A percentile compares a stretch with the other conserved stretches of the same genome.
Evolutionary conservation across 2,888 invertebrate species (phyloP).

Genomic region (Eupithecia insigniata): DNA sequence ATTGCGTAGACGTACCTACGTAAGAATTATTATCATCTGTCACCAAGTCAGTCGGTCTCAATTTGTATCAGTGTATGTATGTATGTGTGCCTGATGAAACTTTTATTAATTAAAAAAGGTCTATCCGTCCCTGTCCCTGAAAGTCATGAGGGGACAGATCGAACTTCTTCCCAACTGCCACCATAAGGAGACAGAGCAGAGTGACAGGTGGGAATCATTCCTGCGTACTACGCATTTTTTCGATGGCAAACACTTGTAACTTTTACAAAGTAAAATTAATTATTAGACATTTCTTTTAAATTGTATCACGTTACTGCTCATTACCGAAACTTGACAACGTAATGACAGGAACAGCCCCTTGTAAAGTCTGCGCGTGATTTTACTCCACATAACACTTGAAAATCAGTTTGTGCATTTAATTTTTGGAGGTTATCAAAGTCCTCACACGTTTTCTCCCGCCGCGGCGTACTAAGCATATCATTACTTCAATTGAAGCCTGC

Average conservation of each 20-base stretch:
- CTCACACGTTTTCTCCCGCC: slow-evolving; percentile 62
- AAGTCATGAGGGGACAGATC: too few species aligned
- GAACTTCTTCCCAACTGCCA: too few species aligned
- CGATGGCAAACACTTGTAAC: background rate
- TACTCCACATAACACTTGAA: slow-evolving; percentile 75
- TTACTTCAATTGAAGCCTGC: slow-evolving; percentile 66
- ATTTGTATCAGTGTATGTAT: too few species aligned
- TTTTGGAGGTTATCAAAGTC: slow-evolving; percentile 73
- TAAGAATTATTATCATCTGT: too few species aligned
- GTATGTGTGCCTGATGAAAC: too few species aligned
- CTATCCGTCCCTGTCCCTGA: too few species aligned
- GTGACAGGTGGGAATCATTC: too few species aligned
- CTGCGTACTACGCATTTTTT: background rate
- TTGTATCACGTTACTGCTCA: slow-evolving; percentile 57
- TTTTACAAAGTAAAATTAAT: slow-evolving; percentile 41
- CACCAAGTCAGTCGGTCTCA: too few species aligned
- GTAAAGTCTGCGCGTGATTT: slow-evolving; percentile 73
- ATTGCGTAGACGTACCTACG: too few species aligned
- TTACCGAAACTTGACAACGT: slow-evolving; percentile 68
- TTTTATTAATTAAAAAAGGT: too few species aligned
- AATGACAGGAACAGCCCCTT: slow-evolving; percentile 76
- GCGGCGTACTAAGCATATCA: slow-evolving; percentile 72
- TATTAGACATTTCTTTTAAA: slow-evolving; percentile 50
- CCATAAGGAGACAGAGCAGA: too few species aligned
- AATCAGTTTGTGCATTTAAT: slow-evolving; percentile 72